A percentile compares a stretch with the other conserved stretches of the same genome.
phyloP scores from a whole-genome alignment of 2,113 vertebrate genomes.

The Xiphorhynchus elegans region DNA sequence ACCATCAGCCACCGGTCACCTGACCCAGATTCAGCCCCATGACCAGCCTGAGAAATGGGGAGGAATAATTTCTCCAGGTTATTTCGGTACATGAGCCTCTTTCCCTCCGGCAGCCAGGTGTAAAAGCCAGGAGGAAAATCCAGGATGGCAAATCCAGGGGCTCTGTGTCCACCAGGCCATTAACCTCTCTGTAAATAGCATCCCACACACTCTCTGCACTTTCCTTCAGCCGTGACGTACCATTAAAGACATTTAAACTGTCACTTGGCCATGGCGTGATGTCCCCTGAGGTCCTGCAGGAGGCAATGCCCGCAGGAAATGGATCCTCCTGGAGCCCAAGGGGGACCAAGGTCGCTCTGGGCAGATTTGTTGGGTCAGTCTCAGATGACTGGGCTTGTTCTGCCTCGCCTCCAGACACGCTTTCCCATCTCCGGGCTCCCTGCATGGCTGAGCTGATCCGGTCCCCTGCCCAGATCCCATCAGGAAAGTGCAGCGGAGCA shows the following conservation, averaged over 20 bases:
- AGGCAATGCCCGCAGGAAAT: neutral
- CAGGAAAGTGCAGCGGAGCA: neutral
- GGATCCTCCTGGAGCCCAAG: neutral
- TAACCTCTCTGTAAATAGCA: neutral
- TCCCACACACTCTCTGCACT: neutral
- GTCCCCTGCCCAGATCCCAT: neutral
- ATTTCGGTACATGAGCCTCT: rapidly evolving
- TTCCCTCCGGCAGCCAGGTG: neutral
- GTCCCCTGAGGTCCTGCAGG: neutral
- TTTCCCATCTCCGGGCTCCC: conserved; percentile 28
- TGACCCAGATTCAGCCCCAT: rapidly evolving
- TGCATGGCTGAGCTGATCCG: neutral
- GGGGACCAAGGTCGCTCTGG: neutral
- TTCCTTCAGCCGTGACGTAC: neutral
- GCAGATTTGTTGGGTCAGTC: neutral
- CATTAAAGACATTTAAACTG: neutral
- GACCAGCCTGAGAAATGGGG: neutral
- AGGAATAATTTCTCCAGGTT: neutral
- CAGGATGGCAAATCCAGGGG: neutral
- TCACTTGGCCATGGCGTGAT: rapidly evolving
- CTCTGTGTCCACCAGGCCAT: neutral
- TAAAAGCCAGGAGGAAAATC: neutral
- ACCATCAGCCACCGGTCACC: rapidly evolving
- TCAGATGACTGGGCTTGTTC: neutral
- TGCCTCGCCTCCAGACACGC: neutral